Base-by-base conservation (phyloP, 2,888 invertebrate genomes). In the Psylliodes chrysocephalus region DNA sequence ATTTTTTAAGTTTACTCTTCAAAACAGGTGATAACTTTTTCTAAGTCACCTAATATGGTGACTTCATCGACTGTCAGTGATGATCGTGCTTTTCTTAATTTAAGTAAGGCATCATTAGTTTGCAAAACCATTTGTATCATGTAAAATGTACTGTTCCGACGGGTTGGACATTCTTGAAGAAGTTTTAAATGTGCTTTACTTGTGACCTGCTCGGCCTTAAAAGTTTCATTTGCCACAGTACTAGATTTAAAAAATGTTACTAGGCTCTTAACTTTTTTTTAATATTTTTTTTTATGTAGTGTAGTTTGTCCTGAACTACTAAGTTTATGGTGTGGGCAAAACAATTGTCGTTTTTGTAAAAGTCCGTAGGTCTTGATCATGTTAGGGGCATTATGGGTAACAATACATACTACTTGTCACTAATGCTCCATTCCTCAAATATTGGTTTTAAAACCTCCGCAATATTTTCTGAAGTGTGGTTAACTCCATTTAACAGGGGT, bases 1-100 rank as follows among this genome's bases (percentile, higher is more conserved):
- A 66, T 42, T 60, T 63, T 66, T 52, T 28, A 46, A 18, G 69
- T 69, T 17, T 64, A 62, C 28, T 69, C 62, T 12, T 67, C 64
- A 55, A 67, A 67, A 25, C 46, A 40, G 22, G 7, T 14, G 8
- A 60, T 40, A 10, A 57, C 55, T 22, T 42, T 40, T n/a, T 10
- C 28, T 14, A 65, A n/a, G 25, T 68, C 66, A 30, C 10, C 61
- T 14, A 68, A 61, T 19, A 66, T 14, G 5, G 42, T 18, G 19
- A 66, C n/a, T n/a, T n/a, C n/a, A n/a, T n/a, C n/a, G n/a, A n/a
- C n/a, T n/a, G n/a, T n/a, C n/a, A 64, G 25, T 10, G 59, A 59
- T 25, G 18, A 18, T 17, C 66, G 69, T n/a, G 66, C 62, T 52
- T 63, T 65, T 12, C 7, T 12, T 12, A 68, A n/a, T 56, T 68